Evolutionary conservation across 64 coral and sea anemone genomes (phyloP), one percentile per base, ranked within the genome.

Genomic region (Stichodactyla mertensii): DNA sequence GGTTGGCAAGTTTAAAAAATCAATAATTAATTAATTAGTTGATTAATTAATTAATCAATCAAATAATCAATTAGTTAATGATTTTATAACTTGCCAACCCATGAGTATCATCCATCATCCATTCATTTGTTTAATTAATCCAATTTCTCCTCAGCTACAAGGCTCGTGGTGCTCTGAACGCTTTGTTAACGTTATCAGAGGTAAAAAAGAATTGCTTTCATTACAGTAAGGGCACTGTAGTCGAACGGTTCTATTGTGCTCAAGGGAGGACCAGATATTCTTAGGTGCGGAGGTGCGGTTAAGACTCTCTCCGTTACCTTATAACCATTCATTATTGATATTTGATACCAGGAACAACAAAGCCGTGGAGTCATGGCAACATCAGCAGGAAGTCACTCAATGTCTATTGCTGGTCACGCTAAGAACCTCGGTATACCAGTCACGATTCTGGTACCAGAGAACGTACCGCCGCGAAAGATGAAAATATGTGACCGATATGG

Each of bases 361-460:
- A 52, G 7, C 7, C 64, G 85, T 23, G 92, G 92, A 4, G 85
- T 91, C 4, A 80, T 94, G 18, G 59, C 88, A 12, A 86, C 88
- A 51, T 94, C 92, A 0, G 66, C 92, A 4, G 89, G 88, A 6
- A 94, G 89, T 85, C 88, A 91, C 80, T 86, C 88, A 2, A 7
- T 94, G 10, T 83, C 92, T 4, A n/a, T 94, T 12, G 88, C 92
- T 9, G 83, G 77, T 13, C 88, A 91, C 20, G 92, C 88, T 10
- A 79, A 51, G 16, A 54, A 83, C 4, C 81, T 94, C 18, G 19
- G 58, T 16, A 84, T 94, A 16, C 92, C 92, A 18, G 92, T 94
- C 2, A 91, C 89, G 27, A 88, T 94, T 7, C 80, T 94, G 51
- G 70, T 91, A 59, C 92, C 92, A 5, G 92, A 94, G 69, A 94